These are phyloP conservation scores for Bubo scandiacus DNA, from an alignment of 2,113 vertebrate genomes.

Conservation along the genomic window DNA sequence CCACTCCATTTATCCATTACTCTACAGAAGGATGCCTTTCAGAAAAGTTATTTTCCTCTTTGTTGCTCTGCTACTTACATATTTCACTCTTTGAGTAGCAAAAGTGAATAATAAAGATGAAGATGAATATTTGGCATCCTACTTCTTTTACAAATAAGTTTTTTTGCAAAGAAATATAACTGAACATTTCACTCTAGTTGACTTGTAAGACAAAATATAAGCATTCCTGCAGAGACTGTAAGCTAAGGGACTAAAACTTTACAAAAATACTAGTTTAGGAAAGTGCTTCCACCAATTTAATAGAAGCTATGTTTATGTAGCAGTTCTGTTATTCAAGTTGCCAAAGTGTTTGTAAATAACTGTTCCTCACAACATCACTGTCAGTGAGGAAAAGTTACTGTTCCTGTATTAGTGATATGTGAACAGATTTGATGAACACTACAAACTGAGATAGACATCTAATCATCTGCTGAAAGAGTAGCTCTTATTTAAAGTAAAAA, in stretches of 20 bases:
- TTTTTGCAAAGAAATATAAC: neutral
- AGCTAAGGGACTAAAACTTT: neutral
- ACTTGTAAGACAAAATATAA: neutral
- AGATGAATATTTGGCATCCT: neutral
- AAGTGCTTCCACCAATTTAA: neutral
- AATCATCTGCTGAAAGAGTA: neutral
- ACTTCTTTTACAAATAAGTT: neutral
- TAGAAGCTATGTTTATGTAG: neutral
- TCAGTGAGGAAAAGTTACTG: neutral
- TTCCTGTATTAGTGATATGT: neutral
- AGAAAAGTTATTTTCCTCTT: conserved; percentile 62
- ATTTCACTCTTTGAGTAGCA: neutral
- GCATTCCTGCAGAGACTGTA: neutral
- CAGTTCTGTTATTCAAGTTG: neutral
- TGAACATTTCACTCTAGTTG: neutral
- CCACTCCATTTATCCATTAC: conserved; percentile 7
- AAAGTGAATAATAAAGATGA: neutral
- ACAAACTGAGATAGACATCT: neutral
- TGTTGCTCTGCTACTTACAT: conserved; percentile 40
- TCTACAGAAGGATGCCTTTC: conserved; percentile 30
- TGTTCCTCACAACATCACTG: neutral
- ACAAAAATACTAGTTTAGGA: neutral
- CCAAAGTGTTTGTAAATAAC: neutral
- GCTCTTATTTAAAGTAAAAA: neutral
- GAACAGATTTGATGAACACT: neutral